phyloP scores from a whole-genome alignment of 2,113 vertebrate genomes.

The Proterorhinus semilunaris region DNA sequence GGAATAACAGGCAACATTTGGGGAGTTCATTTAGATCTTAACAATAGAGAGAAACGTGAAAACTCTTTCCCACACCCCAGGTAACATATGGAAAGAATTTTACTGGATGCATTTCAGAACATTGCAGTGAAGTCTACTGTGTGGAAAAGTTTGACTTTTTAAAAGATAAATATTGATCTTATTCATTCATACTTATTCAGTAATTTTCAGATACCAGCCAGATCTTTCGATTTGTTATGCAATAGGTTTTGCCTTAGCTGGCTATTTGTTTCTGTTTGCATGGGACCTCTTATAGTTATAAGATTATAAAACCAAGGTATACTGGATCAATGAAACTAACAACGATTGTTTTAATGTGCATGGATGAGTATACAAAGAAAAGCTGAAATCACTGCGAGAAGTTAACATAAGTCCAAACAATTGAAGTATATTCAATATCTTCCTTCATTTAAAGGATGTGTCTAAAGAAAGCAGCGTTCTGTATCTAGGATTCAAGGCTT shows the following conservation, averaged over 20 bases:
- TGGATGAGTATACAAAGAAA: too few relatives aligned
- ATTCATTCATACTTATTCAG: too few relatives aligned
- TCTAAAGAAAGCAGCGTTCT: not conserved
- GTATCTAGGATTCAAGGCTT: not conserved
- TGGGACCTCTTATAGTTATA: too few relatives aligned
- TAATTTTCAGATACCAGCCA: not conserved
- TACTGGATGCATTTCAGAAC: constrained; percentile 34
- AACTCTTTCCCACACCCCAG: constrained; percentile 42
- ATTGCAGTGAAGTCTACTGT: not conserved
- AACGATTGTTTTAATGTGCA: too few relatives aligned
- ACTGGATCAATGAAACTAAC: too few relatives aligned
- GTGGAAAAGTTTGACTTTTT: constrained; percentile 14
- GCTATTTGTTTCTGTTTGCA: too few relatives aligned
- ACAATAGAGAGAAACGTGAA: constrained; percentile 57
- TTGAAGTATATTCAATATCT: too few relatives aligned
- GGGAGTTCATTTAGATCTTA: constrained; percentile 63
- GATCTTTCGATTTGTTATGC: too few relatives aligned
- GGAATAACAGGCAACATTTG: constrained; percentile 65
- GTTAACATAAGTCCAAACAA: not conserved
- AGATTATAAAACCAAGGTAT: too few relatives aligned
- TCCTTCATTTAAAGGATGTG: not conserved
- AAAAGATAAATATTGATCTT: not conserved
- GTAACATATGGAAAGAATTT: constrained; percentile 44
- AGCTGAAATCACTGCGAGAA: not conserved
- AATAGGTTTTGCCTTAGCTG: too few relatives aligned